These are phyloP conservation scores for Mercenaria mercenaria DNA, from an alignment of 1,140 invertebrate species.

Conservation along the genomic window DNA sequence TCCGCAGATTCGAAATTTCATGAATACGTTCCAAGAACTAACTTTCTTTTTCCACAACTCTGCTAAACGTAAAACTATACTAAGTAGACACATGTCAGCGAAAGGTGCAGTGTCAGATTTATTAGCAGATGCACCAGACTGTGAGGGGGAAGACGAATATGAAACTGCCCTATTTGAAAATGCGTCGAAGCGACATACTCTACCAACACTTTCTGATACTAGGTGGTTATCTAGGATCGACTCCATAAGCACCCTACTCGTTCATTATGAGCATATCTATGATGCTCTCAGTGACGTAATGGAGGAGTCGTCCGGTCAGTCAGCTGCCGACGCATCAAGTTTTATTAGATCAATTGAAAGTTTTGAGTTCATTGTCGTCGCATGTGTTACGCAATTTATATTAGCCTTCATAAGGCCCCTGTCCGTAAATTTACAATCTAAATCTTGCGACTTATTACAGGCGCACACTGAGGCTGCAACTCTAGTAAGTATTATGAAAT, in stretches of 20 bases:
- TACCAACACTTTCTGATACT: not conserved
- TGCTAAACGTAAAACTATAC: not conserved
- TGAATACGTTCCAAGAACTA: not conserved
- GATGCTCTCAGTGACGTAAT: not conserved
- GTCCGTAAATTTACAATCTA: not conserved
- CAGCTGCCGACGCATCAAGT: not conserved
- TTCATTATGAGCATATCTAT: conserved; percentile 9
- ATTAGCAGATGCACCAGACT: not conserved
- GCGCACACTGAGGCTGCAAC: not conserved
- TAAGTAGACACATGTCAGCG: not conserved
- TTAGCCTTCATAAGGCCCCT: not conserved
- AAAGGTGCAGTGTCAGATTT: not conserved
- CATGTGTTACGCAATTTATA: not conserved
- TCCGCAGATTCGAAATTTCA: not conserved
- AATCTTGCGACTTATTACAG: not conserved
- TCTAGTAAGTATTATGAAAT: not conserved
- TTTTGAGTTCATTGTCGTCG: not conserved
- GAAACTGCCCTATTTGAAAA: too few species aligned
- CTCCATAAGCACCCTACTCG: not conserved
- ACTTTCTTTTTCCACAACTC: not conserved
- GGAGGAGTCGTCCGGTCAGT: conserved; percentile 2
- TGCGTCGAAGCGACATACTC: not conserved
- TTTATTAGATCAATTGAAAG: not conserved
- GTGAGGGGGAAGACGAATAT: not conserved
- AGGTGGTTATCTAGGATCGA: not conserved